Conservation (phyloP, 2,797 vertebrate genomes). For the Emydoidea blandingii region DNA sequence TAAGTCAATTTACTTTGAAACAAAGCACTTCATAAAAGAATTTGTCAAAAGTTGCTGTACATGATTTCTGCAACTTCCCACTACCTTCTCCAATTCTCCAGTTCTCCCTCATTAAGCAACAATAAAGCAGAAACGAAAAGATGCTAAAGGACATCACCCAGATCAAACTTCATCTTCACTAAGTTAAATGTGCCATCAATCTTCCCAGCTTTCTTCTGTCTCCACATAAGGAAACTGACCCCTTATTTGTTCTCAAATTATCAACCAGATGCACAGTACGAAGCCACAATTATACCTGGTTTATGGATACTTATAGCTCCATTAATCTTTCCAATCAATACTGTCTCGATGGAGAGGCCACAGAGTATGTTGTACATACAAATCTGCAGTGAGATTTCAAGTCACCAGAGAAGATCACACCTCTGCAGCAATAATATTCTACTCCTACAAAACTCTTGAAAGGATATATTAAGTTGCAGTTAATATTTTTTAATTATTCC, state of each 20-base stretch:
- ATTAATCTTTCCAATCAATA: too few relatives aligned
- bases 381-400: not conserved
- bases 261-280: rapidly evolving
- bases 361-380: not conserved
- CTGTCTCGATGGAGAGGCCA: not conserved
- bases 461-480: not conserved
- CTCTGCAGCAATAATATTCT: not conserved
- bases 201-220: rapidly evolving
- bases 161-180: not conserved
- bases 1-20: not conserved
- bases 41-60: not conserved
- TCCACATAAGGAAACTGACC: not conserved
- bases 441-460: not conserved
- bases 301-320: not conserved
- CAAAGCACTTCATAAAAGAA: not conserved
- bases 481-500: not conserved
- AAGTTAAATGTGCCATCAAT: not conserved
- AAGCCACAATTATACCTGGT: not conserved
- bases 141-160: not conserved
- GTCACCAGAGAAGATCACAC: not conserved
- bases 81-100: not conserved
- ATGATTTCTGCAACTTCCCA: not conserved
- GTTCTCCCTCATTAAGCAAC: not conserved
- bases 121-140: not conserved
- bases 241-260: not conserved